Conservation (phyloP, 1,140 invertebrate species). For the Drosophila ironensis region DNA sequence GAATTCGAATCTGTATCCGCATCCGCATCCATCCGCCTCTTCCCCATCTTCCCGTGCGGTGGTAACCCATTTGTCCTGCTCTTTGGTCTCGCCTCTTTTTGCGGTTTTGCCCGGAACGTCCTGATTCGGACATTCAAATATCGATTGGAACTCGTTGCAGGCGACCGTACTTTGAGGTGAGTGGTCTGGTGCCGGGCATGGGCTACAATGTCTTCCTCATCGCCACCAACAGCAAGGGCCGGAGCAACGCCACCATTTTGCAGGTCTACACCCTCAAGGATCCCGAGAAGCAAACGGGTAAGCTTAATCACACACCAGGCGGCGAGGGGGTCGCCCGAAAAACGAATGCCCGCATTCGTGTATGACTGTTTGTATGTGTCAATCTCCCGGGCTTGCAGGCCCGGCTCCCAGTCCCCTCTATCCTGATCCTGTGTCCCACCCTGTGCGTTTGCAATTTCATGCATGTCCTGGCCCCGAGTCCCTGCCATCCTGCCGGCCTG, state of each 20-base stretch:
- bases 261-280: constrained; percentile 89
- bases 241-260: constrained; percentile 85
- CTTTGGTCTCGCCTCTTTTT: constrained; percentile 25
- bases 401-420: background rate
- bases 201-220: constrained; percentile 87
- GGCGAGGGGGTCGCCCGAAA: background rate
- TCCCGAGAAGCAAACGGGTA: constrained; percentile 90
- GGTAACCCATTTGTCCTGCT: constrained; percentile 52
- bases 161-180: constrained; percentile 85
- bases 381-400: too few relatives aligned
- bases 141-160: constrained; percentile 68
- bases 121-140: constrained; percentile 60
- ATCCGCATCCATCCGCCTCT: constrained; percentile 4
- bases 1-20: constrained; percentile 36
- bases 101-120: constrained; percentile 20
- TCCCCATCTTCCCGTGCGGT: background rate
- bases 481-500: too few relatives aligned
- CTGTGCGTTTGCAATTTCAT: constrained; percentile 61
- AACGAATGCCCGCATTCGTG: constrained; percentile 18
- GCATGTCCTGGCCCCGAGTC: constrained; percentile 52
- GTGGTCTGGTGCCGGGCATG: constrained; percentile 86
- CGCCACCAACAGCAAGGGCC: constrained; percentile 88
- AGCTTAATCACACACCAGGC: constrained; percentile 52
- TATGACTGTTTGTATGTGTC: too few relatives aligned
- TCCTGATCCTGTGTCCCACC: background rate